Evolutionary conservation across 1,140 invertebrate genomes (phyloP).

Genomic region (Trichonephila inaurata): DNA sequence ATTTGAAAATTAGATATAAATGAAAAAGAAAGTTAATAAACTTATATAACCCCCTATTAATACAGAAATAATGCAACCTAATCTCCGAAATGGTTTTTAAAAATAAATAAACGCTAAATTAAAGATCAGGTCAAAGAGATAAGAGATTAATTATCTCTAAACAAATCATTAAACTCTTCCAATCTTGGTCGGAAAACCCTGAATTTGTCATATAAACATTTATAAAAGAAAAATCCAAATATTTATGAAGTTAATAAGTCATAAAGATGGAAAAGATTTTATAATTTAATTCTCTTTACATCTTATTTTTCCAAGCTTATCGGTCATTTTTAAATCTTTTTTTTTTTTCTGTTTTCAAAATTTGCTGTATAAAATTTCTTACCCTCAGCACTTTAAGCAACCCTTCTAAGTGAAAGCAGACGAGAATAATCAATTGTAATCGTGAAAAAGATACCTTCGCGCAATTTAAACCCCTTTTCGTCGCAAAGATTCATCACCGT

Average conservation of each 20-base stretch:
- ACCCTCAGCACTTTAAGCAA: neutral
- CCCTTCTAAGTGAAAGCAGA: neutral
- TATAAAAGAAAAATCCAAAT: neutral
- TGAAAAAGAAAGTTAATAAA: no score
- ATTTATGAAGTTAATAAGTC: neutral
- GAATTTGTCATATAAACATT: neutral
- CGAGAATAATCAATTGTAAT: neutral
- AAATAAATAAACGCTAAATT: no score
- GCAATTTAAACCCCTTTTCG: slow-evolving; percentile 37
- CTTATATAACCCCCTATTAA: no score
- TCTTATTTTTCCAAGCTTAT: neutral
- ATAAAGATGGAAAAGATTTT: neutral
- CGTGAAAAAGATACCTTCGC: slow-evolving; percentile 1
- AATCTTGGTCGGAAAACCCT: neutral
- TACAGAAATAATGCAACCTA: no score
- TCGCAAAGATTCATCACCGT: slow-evolving; percentile 28
- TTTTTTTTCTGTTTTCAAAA: neutral
- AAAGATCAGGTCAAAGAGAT: no score
- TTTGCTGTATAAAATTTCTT: neutral
- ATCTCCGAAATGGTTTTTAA: no score
- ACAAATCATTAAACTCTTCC: neutral
- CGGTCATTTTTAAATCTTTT: neutral
- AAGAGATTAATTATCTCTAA: neutral
- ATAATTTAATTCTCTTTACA: neutral
- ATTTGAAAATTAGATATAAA: no score